Evolutionary conservation across 2,113 vertebrate species (phyloP).

Genomic region (Thermophis baileyi): DNA sequence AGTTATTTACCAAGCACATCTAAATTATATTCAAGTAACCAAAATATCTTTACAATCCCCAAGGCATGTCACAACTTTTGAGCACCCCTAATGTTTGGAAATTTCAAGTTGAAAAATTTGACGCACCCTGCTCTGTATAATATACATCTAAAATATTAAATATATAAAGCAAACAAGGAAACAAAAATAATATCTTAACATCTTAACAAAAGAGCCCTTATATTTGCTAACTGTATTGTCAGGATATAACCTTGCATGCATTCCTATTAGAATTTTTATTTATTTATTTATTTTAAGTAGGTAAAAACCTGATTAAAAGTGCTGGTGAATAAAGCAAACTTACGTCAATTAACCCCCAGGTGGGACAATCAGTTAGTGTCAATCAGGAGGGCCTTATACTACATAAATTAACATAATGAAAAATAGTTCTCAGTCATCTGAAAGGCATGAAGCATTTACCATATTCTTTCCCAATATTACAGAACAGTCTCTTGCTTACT

Average conservation of each 20-base stretch:
- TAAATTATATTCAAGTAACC: too few species aligned
- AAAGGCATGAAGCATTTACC: conserved; percentile 28
- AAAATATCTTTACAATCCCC: too few species aligned
- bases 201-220: conserved; percentile 22
- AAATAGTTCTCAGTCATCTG: conserved; percentile 36
- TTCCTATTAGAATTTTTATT: conserved; percentile 32
- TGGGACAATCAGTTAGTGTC: conserved; percentile 62
- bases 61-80: too few species aligned
- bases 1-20: too few species aligned
- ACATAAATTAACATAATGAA: conserved; percentile 50
- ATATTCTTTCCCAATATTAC: accelerated
- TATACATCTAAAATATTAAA: conserved; percentile 4
- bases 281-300: conserved; percentile 19
- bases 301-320: conserved; percentile 43
- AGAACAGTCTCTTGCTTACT: neutral
- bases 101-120: too few species aligned
- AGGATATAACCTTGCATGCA: conserved; percentile 32
- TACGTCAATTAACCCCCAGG: conserved; percentile 56
- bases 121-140: neutral
- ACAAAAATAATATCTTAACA: neutral
- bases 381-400: conserved; percentile 49
- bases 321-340: conserved; percentile 51
- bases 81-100: too few species aligned
- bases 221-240: conserved; percentile 22
- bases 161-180: conserved; percentile 15